These are phyloP conservation scores for Lepilemur septentrionalis DNA, from an alignment of 2,797 vertebrate genomes.

Conservation along the genomic window DNA sequence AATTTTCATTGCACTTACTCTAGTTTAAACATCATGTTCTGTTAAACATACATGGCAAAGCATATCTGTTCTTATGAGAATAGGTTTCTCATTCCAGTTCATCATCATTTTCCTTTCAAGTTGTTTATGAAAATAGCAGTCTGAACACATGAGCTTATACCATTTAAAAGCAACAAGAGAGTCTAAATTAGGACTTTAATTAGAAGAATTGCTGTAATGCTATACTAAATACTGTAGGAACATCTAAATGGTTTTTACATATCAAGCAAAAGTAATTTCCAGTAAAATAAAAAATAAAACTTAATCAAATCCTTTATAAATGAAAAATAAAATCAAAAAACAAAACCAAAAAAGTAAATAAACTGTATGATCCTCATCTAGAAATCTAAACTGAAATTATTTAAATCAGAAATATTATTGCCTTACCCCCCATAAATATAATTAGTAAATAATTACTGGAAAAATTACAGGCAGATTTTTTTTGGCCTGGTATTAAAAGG, in stretches of 20 bases:
- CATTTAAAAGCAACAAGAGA: constrained; percentile 17
- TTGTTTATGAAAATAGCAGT: constrained; percentile 28
- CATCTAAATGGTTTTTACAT: neutral
- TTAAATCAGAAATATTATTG: constrained; percentile 23
- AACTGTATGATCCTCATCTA: neutral
- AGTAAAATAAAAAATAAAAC: neutral
- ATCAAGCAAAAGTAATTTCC: constrained; percentile 10
- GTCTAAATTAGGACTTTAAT: constrained; percentile 22
- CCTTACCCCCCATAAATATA: neutral
- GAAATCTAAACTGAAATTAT: constrained; percentile 5
- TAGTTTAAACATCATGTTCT: constrained; percentile 26
- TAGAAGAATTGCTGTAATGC: neutral
- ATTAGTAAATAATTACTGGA: neutral
- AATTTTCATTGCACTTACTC: neutral
- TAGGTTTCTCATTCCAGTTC: neutral
- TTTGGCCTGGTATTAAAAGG: neutral
- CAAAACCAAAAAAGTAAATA: neutral
- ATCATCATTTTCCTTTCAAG: neutral
- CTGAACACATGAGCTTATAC: neutral
- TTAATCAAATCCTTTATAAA: neutral
- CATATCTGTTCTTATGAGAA: neutral
- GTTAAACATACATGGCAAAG: constrained; percentile 1
- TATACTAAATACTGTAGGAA: neutral
- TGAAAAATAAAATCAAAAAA: constrained; percentile 18
- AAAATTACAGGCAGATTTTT: neutral